Conservation (phyloP, 2,797 vertebrate species). For the Neosilurus hyrtlii region DNA sequence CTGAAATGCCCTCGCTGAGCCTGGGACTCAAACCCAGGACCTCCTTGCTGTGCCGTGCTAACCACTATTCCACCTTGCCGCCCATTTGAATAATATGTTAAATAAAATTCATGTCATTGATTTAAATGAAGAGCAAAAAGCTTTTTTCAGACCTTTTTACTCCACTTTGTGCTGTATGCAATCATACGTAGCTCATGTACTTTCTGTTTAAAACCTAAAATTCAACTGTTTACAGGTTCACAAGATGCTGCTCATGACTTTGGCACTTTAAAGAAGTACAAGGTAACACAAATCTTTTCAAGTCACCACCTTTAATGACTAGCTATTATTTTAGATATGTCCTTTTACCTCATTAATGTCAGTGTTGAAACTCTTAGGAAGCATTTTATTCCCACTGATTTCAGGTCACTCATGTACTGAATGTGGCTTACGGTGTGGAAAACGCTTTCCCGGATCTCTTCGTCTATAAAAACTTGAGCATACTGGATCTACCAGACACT, state of each 20-base stretch:
- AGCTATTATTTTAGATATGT: not conserved
- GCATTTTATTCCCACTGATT: not conserved
- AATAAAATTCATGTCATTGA: not conserved
- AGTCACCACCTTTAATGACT: not conserved
- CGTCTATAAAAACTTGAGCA: constrained; percentile 84
- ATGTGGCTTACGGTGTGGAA: constrained; percentile 90
- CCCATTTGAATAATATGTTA: not conserved
- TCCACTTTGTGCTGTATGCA: not conserved
- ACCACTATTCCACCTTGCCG: too few species aligned
- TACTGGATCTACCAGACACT: constrained; percentile 87
- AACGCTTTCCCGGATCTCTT: constrained; percentile 87
- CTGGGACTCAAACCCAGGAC: too few species aligned
- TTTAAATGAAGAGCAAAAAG: not conserved
- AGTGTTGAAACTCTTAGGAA: not conserved
- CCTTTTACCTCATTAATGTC: not conserved
- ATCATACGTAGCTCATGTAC: not conserved
- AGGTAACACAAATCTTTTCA: constrained; percentile 71
- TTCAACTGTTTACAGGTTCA: constrained; percentile 72
- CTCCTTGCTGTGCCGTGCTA: too few species aligned
- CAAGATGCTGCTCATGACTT: constrained; percentile 92
- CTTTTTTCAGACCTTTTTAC: not conserved
- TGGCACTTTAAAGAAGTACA: constrained; percentile 80
- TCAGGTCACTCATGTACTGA: constrained; percentile 92
- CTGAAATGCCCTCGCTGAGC: too few species aligned
- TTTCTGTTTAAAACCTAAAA: not conserved